Evolutionary conservation across 2,113 vertebrate genomes (phyloP).

Genomic region (Odocoileus hemionus): DNA sequence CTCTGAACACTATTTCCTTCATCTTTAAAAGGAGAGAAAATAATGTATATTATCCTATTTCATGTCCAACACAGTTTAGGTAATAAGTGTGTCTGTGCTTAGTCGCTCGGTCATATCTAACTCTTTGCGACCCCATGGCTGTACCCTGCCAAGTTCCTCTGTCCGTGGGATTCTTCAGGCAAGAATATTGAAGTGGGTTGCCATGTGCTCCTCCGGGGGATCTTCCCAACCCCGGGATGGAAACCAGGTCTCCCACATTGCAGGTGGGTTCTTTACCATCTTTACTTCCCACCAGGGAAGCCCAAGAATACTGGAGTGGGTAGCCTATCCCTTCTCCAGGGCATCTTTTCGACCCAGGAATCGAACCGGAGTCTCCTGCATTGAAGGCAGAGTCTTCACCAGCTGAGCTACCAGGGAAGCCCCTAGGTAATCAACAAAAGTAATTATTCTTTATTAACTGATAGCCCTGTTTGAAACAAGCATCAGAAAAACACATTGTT

Average conservation of each 20-base stretch:
- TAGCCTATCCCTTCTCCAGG: background rate
- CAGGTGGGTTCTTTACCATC: background rate
- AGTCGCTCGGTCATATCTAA: fast-evolving
- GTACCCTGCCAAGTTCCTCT: background rate
- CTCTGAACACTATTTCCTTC: background rate
- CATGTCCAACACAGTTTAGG: background rate
- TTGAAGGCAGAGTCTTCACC: background rate
- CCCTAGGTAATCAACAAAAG: background rate
- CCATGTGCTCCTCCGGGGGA: background rate
- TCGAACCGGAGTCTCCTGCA: background rate
- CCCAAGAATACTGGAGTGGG: background rate
- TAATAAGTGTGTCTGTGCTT: background rate
- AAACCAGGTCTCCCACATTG: background rate
- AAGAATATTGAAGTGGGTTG: background rate
- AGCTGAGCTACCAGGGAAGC: background rate
- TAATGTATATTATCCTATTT: background rate
- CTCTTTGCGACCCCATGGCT: background rate
- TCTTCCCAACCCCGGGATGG: background rate
- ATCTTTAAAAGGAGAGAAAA: constrained; percentile 2
- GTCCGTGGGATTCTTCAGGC: background rate
- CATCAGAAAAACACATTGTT: background rate
- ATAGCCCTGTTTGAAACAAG: background rate
- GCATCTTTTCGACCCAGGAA: background rate
- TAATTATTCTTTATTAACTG: background rate
- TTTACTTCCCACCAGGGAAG: background rate